Evolutionary conservation across 2,797 vertebrate genomes (phyloP).

Genomic region (Eurystomus glaucurus): DNA sequence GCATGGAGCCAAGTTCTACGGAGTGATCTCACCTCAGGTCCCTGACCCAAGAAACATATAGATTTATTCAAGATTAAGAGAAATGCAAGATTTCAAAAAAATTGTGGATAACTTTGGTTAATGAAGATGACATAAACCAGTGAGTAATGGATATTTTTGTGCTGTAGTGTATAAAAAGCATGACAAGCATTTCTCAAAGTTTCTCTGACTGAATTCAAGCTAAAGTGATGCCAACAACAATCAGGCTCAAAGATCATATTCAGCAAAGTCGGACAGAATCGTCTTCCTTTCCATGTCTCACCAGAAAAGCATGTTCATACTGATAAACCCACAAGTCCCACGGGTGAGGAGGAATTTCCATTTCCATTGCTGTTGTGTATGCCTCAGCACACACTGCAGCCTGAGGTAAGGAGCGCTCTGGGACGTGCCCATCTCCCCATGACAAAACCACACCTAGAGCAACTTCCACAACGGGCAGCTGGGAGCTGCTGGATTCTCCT

Average conservation of each 20-base stretch:
- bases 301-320: neutral
- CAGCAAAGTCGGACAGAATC: neutral
- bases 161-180: neutral
- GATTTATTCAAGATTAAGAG: neutral
- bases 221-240: rapidly evolving
- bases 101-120: neutral
- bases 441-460: neutral
- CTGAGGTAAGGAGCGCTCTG: neutral
- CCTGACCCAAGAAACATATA: neutral
- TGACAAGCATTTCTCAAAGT: neutral
- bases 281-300: neutral
- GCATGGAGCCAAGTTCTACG: neutral
- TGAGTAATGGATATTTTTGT: neutral
- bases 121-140: neutral
- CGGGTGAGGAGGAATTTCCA: neutral
- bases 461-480: neutral
- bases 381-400: neutral
- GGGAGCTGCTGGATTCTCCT: rapidly evolving
- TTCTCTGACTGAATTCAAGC: neutral
- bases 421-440: neutral
- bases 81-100: neutral
- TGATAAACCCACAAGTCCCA: neutral
- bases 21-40: neutral
- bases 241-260: neutral
- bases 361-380: neutral